Evolutionary conservation across 2,888 invertebrate species (phyloP), one percentile per base, ranked within the genome.

Genomic region (Anoncus sp.): DNA sequence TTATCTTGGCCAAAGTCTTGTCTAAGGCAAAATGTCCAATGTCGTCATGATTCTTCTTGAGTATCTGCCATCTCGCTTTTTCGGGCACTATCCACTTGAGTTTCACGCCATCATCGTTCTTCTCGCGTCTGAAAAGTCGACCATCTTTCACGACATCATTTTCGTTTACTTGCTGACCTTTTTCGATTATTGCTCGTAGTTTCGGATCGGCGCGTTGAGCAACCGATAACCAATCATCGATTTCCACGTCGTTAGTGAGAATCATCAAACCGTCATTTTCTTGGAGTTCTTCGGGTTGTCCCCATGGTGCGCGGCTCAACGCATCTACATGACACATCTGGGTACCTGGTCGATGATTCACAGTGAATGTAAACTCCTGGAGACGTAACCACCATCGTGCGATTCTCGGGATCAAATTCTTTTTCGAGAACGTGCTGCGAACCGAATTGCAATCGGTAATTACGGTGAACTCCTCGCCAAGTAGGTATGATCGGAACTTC

Each of bases 401-500:
- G 2, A 74, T 38, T 4, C 59, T 38, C 12, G 76, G 71, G 12
- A 27, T n/a, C 12, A 76, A 31, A 40, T 71, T 49, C 35, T 62
- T 63, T 22, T 76, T 76, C 1, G 27, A n/a, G 35, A 67, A 49
- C 38, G 60, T 74, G 20, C 47, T 18, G 22, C 49, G 51, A 18
- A 75, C 40, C 24, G 70, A 49, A 31, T 55, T 75, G 12, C 75
- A 71, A 47, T 75, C 70, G 4, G 63, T 75, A n/a, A 75, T 38
- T 22, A 75, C 40, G n/a, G 83, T 85, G 66, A 90, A 90, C 4
- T 66, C 20, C 3, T 83, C 81, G 3, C 86, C 87, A 6, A 87
- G 74, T 0, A 90, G 49, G 71, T 90, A 91, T 0, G 82, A 81
- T 10, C 88, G 81, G 74, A 90, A 90, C 69, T 87, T 85, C 16